A percentile compares a stretch with the other conserved stretches of the same genome.
Evolutionary conservation across 2,888 invertebrate genomes (phyloP).

Genomic region (Andricus curvator): DNA sequence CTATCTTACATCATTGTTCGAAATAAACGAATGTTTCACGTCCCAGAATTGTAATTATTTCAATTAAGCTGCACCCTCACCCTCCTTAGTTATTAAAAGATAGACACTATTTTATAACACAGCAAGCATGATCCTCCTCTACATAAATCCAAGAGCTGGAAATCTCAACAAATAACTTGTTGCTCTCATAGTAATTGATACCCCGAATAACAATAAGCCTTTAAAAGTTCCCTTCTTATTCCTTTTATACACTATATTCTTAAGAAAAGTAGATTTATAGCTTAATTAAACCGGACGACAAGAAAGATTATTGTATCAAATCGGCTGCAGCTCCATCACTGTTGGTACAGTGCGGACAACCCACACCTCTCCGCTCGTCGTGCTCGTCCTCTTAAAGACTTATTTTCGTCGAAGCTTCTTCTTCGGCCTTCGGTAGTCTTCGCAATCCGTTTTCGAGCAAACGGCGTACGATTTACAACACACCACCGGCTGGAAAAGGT

Average conservation of each 20-base stretch:
- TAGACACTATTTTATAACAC: not conserved
- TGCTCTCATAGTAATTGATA: not conserved
- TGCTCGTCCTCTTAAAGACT: slow-evolving; percentile 19
- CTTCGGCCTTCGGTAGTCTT: slow-evolving; percentile 46
- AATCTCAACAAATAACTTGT: not conserved
- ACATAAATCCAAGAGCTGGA: not conserved
- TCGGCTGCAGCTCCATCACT: slow-evolving; percentile 10
- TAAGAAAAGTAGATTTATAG: not conserved
- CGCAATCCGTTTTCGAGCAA: slow-evolving; percentile 57
- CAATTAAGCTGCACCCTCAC: no score
- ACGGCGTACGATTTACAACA: slow-evolving; percentile 58
- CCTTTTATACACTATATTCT: not conserved
- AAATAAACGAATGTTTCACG: no score
- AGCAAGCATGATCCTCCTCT: not conserved
- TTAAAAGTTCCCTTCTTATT: not conserved
- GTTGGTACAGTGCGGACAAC: not conserved
- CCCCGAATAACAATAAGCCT: slow-evolving; percentile 8
- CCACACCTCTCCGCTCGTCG: slow-evolving; percentile 24
- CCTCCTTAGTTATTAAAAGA: no score
- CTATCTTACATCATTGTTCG: no score
- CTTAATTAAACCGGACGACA: slow-evolving; percentile 22
- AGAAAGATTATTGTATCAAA: slow-evolving; percentile 34
- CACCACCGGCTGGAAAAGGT: slow-evolving; percentile 60
- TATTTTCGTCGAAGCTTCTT: slow-evolving; percentile 32
- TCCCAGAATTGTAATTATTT: no score